Base-by-base conservation (phyloP, 2,888 invertebrate genomes). In the Amiota communis region DNA sequence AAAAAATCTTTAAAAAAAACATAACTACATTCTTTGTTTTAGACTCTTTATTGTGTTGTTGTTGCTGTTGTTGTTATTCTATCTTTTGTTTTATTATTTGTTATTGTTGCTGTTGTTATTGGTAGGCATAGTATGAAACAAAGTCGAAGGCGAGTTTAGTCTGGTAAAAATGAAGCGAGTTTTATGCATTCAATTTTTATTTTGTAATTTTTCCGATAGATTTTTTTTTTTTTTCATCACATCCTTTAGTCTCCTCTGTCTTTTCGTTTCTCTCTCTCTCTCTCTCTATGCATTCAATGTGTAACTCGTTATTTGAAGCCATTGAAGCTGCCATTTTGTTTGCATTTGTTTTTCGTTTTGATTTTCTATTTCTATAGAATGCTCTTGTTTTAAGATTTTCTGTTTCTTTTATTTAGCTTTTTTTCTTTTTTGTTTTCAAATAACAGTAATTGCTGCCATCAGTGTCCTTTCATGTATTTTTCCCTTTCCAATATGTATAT, bases 271-370 rank as follows among this genome's bases (percentile, higher is more conserved):
- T 36, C 36, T 36, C 36, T 36, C 36, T 36, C 36, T 36, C 36
- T 36, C 8, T 36, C 2, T 36, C 36, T 36, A 2, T 36, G 8
- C 36, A 36, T 36, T 36, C 36, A 36, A 6, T 36, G 36, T 36
- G 36, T 36, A 36, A 53, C n/a, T 12, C n/a, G 53, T 53, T 53
- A 53, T 53, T 53, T 53, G 53, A 53, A 53, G 53, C 53, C n/a
- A 53, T 53, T 53, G 53, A n/a, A n/a, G 1, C 13, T n/a, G 53
- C 13, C 13, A 53, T 53, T n/a, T 53, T 53, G 53, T 53, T 53
- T 53, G 53, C 53, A 53, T 53, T 53, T 53, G 53, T 53, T 53
- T 53, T 53, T 53, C 6, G n/a, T 2, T 53, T 53, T 36, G 6
- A 53, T 53, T 53, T 53, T 53, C 53, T n/a, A 53, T n/a, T 53